phyloP scores from a whole-genome alignment of 2,888 invertebrate species.

The Lydus trimaculatus region DNA sequence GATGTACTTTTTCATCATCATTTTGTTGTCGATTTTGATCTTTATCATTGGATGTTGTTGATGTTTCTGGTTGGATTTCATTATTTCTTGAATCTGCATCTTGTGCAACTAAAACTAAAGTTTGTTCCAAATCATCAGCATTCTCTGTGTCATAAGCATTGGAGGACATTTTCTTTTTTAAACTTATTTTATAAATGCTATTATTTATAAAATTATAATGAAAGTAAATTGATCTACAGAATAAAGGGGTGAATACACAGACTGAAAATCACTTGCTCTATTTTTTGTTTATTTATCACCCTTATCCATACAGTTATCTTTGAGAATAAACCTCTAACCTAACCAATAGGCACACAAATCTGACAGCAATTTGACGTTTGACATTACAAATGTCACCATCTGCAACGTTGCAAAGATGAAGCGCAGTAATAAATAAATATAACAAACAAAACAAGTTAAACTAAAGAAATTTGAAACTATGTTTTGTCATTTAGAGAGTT shows the following conservation, averaged over 20 bases:
- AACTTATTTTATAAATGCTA: not conserved
- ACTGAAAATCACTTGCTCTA: not conserved
- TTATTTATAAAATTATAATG: too few relatives aligned
- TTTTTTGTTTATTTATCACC: not conserved
- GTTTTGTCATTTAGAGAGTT: too few relatives aligned
- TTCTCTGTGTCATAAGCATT: constrained; percentile 33
- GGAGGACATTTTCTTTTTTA: not conserved
- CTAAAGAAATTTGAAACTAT: too few relatives aligned
- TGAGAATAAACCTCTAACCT: not conserved
- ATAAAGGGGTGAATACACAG: too few relatives aligned
- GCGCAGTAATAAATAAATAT: too few relatives aligned
- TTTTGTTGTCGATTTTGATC: constrained; percentile 27
- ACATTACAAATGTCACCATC: not conserved
- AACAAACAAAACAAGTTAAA: too few relatives aligned
- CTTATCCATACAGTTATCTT: not conserved
- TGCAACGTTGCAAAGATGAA: not conserved
- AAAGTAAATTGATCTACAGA: too few relatives aligned
- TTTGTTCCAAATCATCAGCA: constrained; percentile 55
- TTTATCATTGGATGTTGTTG: constrained; percentile 23
- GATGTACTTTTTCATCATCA: constrained; percentile 8
- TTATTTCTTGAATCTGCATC: constrained; percentile 54
- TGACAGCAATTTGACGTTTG: not conserved
- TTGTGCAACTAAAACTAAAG: constrained; percentile 55
- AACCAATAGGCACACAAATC: not conserved
- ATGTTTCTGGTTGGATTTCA: constrained; percentile 35